A percentile compares a stretch with the other conserved stretches of the same genome.
These are phyloP conservation scores for Drosophila ironensis DNA, from an alignment of 1,140 invertebrate species.

Conservation along the genomic window DNA sequence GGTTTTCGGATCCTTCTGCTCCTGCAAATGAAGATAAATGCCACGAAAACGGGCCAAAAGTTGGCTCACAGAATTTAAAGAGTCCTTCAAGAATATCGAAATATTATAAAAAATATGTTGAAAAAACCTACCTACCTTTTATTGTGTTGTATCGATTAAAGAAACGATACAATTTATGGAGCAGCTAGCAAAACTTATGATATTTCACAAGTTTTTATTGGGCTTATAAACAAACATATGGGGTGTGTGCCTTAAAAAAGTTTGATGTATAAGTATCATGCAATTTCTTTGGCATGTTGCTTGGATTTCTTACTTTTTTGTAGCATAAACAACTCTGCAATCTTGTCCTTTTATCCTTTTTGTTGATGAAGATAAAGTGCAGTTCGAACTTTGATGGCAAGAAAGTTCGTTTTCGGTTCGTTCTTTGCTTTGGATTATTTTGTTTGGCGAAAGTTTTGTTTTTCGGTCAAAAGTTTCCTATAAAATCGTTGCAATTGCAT, in stretches of 20 bases:
- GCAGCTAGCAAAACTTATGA: too few species aligned
- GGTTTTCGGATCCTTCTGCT: conserved; percentile 3
- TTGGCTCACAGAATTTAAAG: conserved; percentile 27
- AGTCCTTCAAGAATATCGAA: too few species aligned
- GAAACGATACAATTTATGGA: too few species aligned
- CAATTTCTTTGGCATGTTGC: background rate
- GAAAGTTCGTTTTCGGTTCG: conserved; percentile 31
- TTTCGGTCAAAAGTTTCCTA: conserved; percentile 42
- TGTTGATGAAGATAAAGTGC: conserved; percentile 76
- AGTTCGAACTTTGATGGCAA: conserved; percentile 68
- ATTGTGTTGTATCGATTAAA: too few species aligned
- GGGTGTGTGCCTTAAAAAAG: too few species aligned
- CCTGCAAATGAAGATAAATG: conserved; percentile 75
- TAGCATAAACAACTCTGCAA: background rate
- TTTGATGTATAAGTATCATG: too few species aligned
- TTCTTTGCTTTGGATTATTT: conserved; percentile 5
- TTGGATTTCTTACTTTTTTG: background rate
- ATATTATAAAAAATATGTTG: too few species aligned
- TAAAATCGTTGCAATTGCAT: conserved; percentile 61
- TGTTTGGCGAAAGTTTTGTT: conserved; percentile 28
- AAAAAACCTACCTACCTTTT: too few species aligned
- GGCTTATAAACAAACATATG: too few species aligned
- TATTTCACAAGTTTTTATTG: too few species aligned
- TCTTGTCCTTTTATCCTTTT: conserved; percentile 16
- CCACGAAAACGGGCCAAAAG: conserved; percentile 9